These are phyloP conservation scores for Galeopterus variegatus DNA, from an alignment of 2,113 vertebrate species.

Conservation along the genomic window DNA sequence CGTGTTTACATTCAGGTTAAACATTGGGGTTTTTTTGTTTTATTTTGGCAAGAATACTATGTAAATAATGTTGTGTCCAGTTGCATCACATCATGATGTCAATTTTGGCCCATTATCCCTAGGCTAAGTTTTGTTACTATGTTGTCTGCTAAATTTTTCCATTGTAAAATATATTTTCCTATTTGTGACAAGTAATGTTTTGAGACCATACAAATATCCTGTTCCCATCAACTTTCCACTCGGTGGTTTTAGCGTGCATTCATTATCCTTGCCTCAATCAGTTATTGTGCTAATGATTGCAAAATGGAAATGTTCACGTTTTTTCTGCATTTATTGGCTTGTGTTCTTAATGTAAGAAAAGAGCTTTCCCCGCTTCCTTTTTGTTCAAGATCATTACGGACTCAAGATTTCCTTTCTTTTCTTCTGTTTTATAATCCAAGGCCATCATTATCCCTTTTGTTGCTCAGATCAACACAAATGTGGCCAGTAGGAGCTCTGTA, in stretches of 20 bases:
- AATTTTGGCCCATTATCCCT: neutral
- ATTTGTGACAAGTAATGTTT: neutral
- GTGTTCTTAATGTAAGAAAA: neutral
- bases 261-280: neutral
- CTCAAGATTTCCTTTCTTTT: neutral
- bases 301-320: neutral
- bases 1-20: slow-evolving; percentile 23
- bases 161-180: neutral
- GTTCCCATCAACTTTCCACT: neutral
- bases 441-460: slow-evolving; percentile 36
- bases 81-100: neutral
- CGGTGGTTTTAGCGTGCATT: neutral
- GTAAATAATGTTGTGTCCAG: neutral
- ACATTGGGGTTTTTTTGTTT: neutral
- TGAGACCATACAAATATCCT: neutral
- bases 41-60: slow-evolving; percentile 14
- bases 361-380: neutral
- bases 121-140: neutral
- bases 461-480: neutral
- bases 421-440: neutral
- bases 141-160: slow-evolving; percentile 12
- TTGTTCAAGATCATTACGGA: neutral
- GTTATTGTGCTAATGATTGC: neutral
- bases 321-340: neutral
- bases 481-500: neutral